Evolutionary conservation across 1,140 invertebrate genomes (phyloP).

Genomic region (Drosophila mauritiana): DNA sequence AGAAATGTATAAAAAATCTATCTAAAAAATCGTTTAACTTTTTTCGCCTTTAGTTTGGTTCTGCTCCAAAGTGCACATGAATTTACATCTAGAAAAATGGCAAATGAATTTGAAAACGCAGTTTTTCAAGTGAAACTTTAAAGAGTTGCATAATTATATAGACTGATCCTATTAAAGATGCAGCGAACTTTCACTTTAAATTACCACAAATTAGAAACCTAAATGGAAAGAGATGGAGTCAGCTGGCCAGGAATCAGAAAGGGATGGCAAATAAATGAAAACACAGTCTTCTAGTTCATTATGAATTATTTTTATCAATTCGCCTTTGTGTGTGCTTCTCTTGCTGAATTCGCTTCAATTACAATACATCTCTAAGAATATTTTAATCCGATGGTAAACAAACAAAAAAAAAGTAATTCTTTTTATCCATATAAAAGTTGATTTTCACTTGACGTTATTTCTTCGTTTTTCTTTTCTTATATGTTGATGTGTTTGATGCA

Average conservation of each 20-base stretch:
- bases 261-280: constrained; percentile 10
- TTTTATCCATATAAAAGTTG: constrained; percentile 43
- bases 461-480: constrained; percentile 43
- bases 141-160: not conserved
- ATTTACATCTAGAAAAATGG: too few relatives aligned
- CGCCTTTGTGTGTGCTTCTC: constrained; percentile 30
- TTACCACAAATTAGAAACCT: not conserved
- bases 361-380: constrained; percentile 49
- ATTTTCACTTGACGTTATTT: constrained; percentile 17
- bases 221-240: constrained; percentile 21
- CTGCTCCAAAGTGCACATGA: too few relatives aligned
- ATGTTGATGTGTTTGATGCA: constrained; percentile 36
- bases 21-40: too few relatives aligned
- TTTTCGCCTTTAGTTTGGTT: too few relatives aligned
- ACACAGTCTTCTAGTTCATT: constrained; percentile 32
- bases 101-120: too few relatives aligned
- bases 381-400: constrained; percentile 42
- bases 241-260: constrained; percentile 16
- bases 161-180: too few relatives aligned
- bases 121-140: not conserved
- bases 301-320: constrained; percentile 68
- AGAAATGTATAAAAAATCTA: too few relatives aligned
- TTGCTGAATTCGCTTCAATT: constrained; percentile 27
- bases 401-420: constrained; percentile 29
- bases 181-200: constrained; percentile 47